phyloP scores from a whole-genome alignment of 2,888 invertebrate genomes.

The Scaptomyza tumidula region DNA sequence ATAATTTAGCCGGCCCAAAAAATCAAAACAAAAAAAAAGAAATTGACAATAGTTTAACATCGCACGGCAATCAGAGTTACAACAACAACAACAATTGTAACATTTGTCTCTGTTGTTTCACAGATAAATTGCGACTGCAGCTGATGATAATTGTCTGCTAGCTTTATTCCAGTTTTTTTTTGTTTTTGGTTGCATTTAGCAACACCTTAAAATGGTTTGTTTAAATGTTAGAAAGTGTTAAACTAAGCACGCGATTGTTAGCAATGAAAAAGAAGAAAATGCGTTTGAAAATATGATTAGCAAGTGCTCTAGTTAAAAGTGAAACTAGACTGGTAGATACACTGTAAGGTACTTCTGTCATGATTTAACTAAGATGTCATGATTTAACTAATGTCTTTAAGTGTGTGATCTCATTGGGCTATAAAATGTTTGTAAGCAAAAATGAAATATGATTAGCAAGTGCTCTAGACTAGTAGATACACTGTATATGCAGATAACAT shows the following conservation, averaged over 20 bases:
- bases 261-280: background rate
- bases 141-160: constrained; percentile 25
- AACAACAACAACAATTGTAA: constrained; percentile 16
- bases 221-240: constrained; percentile 28
- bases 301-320: background rate
- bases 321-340: no score
- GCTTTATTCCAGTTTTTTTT: background rate
- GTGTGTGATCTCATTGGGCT: no score
- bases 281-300: constrained; percentile 14
- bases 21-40: constrained; percentile 6
- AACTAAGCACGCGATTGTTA: constrained; percentile 55
- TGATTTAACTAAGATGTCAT: no score
- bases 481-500: no score
- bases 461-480: background rate
- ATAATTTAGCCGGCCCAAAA: constrained; percentile 40
- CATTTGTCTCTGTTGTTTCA: constrained; percentile 51
- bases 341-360: no score
- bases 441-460: constrained; percentile 13
- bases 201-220: constrained; percentile 29
- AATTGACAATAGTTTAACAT: constrained; percentile 48
- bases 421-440: no score
- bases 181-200: constrained; percentile 13
- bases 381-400: no score
- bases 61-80: constrained; percentile 53
- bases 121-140: constrained; percentile 51